phyloP scores from a whole-genome alignment of 2,113 vertebrate species.

The Sinocyclocheilus anshuiensis region DNA sequence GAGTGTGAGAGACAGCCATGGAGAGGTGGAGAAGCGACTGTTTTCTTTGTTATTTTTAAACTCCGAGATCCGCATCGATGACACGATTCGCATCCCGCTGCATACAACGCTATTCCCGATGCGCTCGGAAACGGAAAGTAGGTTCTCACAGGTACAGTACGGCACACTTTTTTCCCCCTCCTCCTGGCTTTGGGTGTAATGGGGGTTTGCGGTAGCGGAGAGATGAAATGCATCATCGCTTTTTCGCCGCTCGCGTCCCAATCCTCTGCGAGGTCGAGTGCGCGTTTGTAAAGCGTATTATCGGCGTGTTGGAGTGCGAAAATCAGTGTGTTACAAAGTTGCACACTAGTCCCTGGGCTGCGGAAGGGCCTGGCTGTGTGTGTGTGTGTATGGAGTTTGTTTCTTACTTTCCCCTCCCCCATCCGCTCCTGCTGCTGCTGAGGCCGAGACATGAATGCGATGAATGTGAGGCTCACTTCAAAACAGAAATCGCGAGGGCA shows the following conservation, averaged over 20 bases:
- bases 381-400: slow-evolving; percentile 70
- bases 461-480: slow-evolving; percentile 74
- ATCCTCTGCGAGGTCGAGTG: slow-evolving; percentile 51
- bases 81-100: slow-evolving; percentile 61
- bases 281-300: slow-evolving; percentile 37
- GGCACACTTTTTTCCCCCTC: slow-evolving; percentile 71
- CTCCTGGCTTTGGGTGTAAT: slow-evolving; percentile 59
- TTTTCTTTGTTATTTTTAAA: slow-evolving; percentile 81
- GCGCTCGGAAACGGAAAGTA: slow-evolving; percentile 67
- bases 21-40: slow-evolving; percentile 75
- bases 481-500: slow-evolving; percentile 60
- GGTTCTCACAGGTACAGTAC: slow-evolving; percentile 75
- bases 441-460: slow-evolving; percentile 77
- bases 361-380: slow-evolving; percentile 68
- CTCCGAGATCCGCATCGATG: slow-evolving; percentile 71
- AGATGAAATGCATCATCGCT: slow-evolving; percentile 67
- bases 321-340: slow-evolving; percentile 77
- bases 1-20: slow-evolving; percentile 73
- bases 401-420: slow-evolving; percentile 77
- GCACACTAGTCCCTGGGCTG: slow-evolving; percentile 75
- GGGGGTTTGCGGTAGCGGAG: slow-evolving; percentile 70
- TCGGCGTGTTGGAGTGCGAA: slow-evolving; percentile 52
- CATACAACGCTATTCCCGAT: slow-evolving; percentile 65
- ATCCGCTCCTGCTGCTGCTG: slow-evolving; percentile 65
- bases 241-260: slow-evolving; percentile 61